Evolutionary conservation across 2,888 invertebrate species (phyloP), one percentile per base, ranked within the genome.

Genomic region (Eupithecia subfuscata): DNA sequence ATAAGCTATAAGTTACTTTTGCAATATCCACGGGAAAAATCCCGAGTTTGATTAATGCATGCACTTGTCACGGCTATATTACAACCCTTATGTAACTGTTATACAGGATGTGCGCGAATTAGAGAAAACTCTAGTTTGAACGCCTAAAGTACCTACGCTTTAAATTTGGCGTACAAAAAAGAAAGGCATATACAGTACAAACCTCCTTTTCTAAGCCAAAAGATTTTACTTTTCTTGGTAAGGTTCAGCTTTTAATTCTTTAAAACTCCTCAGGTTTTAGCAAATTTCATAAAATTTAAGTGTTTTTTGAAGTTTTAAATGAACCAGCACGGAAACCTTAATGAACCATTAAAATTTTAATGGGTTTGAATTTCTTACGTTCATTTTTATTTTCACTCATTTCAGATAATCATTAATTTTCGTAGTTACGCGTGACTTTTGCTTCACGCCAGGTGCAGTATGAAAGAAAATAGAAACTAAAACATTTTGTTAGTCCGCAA

Each of bases 11-110:
- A 79, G 78, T 82, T 79, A 82, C 86, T 84, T 85, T 86, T 85
- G 90, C 88, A 93, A 94, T 94, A 94, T 92, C 90, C 89, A 83
- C 77, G 64, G 75, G 89, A 87, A 89, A 89, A 89, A 89, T 87
- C 89, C 85, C 81, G 85, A 82, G 80, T 93, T 93, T 94, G 94
- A 94, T 94, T 92, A 94, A 94, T 94, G 94, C 93, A 91, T 92
- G 89, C 91, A 81, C 84, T 87, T 89, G 93, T 92, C 92, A 89
- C 92, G 89, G 91, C 91, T 91, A 92, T 92, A 93, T 93, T 92
- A 87, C 85, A 86, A 87, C 87, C 88, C 88, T 82, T 87, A 86
- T 87, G 87, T 87, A 70, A 56, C 52, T 83, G 83, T 83, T 83
- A 81, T 86, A 86, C 86, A 87, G 87, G 88, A 87, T 70, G 70